These are phyloP conservation scores for Coremacera marginata DNA, from an alignment of 2,888 invertebrate species.

Conservation along the genomic window DNA sequence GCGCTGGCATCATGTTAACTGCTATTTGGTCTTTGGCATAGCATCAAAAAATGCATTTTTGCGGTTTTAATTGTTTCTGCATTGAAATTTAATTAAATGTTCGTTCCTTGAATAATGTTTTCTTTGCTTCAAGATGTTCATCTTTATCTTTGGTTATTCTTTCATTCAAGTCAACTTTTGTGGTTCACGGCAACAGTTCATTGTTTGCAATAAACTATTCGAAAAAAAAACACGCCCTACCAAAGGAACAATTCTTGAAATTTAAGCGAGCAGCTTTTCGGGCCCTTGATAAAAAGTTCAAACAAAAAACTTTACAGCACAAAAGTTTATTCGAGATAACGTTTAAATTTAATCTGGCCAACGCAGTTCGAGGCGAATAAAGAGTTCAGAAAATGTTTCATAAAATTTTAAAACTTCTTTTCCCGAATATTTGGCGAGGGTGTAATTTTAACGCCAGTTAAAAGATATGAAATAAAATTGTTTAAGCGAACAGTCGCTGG, in stretches of 20 bases:
- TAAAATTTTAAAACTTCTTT: background rate
- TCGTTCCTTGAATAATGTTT: too few species aligned
- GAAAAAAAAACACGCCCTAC: background rate
- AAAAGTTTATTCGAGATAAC: slow-evolving; percentile 34
- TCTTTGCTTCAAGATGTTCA: too few species aligned
- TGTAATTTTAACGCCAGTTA: slow-evolving; percentile 4
- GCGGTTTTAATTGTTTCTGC: too few species aligned
- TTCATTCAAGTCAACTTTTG: too few species aligned
- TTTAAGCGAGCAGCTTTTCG: background rate
- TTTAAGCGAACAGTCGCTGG: background rate
- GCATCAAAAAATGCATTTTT: too few species aligned
- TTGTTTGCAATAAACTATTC: background rate
- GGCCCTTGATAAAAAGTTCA: slow-evolving; percentile 30
- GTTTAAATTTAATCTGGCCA: slow-evolving; percentile 34
- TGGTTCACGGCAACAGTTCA: background rate
- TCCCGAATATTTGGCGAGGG: background rate
- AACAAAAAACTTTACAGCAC: slow-evolving; percentile 15
- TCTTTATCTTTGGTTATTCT: too few species aligned
- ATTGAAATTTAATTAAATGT: too few species aligned
- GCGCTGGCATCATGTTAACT: slow-evolving; percentile 3
- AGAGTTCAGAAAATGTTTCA: slow-evolving; percentile 9
- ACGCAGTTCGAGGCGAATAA: background rate
- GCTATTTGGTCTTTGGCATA: slow-evolving; percentile 1
- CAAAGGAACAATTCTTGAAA: background rate
- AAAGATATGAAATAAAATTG: slow-evolving; percentile 6